Percentiles rank a stretch among this genome's conserved stretches.
Conservation (phyloP, 2,888 invertebrate genomes). For the Hybos culiciformis region DNA sequence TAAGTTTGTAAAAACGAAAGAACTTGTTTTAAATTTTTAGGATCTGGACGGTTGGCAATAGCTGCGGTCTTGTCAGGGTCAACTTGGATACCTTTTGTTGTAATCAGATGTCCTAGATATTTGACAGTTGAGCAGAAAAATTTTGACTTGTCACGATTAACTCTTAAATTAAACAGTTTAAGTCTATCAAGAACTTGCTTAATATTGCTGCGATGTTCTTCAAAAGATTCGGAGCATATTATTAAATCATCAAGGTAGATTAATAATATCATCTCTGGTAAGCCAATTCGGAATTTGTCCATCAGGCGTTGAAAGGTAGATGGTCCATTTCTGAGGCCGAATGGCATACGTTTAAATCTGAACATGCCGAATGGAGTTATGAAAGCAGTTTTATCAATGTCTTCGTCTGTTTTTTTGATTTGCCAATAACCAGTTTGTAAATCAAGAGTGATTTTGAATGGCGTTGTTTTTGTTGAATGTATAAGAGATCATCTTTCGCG, state of each 20-base stretch:
- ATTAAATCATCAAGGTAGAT: constrained; percentile 20
- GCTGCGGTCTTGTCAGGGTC: constrained; percentile 20
- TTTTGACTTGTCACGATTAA: constrained; percentile 4
- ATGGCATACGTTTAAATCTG: too few relatives aligned
- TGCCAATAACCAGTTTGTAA: too few relatives aligned
- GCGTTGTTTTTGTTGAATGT: too few relatives aligned
- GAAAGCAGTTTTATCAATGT: too few relatives aligned
- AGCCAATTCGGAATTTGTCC: constrained; percentile 11
- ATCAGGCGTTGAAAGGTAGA: too few relatives aligned
- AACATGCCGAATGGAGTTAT: too few relatives aligned
- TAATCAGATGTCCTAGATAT: constrained; percentile 12
- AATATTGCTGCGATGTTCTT: constrained; percentile 18
- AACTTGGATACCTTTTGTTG: constrained; percentile 13
- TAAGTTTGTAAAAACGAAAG: constrained; percentile 19
- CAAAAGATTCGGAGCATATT: constrained; percentile 14
- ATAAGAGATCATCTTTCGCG: too few relatives aligned
- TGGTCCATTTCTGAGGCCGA: too few relatives aligned
- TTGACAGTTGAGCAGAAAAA: constrained; percentile 10
- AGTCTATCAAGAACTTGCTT: constrained; percentile 13
- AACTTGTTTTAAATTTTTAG: constrained; percentile 19
- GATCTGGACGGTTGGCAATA: too few relatives aligned
- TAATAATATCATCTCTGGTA: constrained; percentile 10
- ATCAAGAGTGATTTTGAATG: too few relatives aligned
- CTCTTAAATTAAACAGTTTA: constrained; percentile 3
- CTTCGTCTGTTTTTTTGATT: too few relatives aligned